Evolutionary conservation across 2,888 invertebrate genomes (phyloP).

Genomic region (Brenthis daphne): DNA sequence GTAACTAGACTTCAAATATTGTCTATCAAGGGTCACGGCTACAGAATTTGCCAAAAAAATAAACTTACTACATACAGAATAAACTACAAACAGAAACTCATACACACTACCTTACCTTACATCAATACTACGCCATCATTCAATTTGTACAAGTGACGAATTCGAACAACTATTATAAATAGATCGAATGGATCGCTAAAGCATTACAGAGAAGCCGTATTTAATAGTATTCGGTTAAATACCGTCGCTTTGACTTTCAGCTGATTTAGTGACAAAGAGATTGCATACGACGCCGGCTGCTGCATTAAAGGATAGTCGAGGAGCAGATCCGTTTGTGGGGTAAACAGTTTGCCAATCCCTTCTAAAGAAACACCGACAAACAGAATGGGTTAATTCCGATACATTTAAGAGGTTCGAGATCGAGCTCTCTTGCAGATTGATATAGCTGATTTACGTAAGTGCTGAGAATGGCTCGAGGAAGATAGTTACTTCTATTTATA

Average conservation of each 20-base stretch:
- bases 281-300: slow-evolving; percentile 30
- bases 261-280: slow-evolving; percentile 39
- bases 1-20: too few species aligned
- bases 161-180: not conserved
- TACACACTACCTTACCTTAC: too few species aligned
- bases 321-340: slow-evolving; percentile 40
- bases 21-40: too few species aligned
- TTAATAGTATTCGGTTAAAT: slow-evolving; percentile 23
- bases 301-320: slow-evolving; percentile 36
- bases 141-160: not conserved
- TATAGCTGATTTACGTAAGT: slow-evolving; percentile 17
- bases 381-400: slow-evolving; percentile 40
- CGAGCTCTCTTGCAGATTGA: not conserved
- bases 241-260: slow-evolving; percentile 27
- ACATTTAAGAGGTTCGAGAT: slow-evolving; percentile 30
- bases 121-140: not conserved
- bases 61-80: too few species aligned
- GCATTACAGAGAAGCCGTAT: slow-evolving; percentile 9
- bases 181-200: not conserved
- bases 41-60: too few species aligned
- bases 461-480: not conserved
- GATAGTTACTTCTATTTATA: not conserved
- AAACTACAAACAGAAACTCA: too few species aligned
- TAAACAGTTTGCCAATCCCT: slow-evolving; percentile 43
- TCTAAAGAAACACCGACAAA: slow-evolving; percentile 37